Percentiles rank a stretch among this genome's conserved stretches.
Conservation (phyloP, 2,113 vertebrate species). For the Setophaga coronata region DNA sequence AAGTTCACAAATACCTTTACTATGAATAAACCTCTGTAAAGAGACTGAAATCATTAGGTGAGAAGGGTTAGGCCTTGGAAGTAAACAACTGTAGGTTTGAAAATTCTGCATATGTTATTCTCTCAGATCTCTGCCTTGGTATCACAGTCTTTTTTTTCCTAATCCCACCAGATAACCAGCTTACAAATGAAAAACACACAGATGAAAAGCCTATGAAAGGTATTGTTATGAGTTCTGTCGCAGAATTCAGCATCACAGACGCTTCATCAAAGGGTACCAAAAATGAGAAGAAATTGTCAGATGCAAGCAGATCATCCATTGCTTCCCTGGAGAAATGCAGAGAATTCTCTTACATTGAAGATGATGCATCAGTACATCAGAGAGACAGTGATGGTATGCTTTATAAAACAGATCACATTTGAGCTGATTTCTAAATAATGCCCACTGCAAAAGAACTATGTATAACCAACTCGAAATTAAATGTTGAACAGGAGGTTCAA, state of each 20-base stretch:
- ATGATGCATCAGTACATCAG: slow-evolving; percentile 71
- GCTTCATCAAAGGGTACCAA: slow-evolving; percentile 74
- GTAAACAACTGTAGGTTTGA: background rate
- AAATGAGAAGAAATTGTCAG: slow-evolving; percentile 75
- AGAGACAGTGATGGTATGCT: slow-evolving; percentile 79
- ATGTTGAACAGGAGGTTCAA: slow-evolving; percentile 43
- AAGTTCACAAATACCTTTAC: background rate
- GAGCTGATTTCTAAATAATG: slow-evolving; percentile 63
- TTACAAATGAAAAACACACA: slow-evolving; percentile 72
- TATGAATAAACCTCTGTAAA: background rate
- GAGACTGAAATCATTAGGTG: background rate
- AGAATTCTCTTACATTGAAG: slow-evolving; percentile 78
- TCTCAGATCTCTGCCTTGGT: slow-evolving; percentile 10
- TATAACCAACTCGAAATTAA: slow-evolving; percentile 44
- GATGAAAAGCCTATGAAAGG: slow-evolving; percentile 76
- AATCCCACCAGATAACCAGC: slow-evolving; percentile 73
- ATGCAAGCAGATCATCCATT: slow-evolving; percentile 70
- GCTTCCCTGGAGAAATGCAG: slow-evolving; percentile 79
- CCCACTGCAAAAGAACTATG: slow-evolving; percentile 32
- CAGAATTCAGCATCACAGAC: slow-evolving; percentile 76
- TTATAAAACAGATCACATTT: slow-evolving; percentile 40
- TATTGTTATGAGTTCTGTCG: slow-evolving; percentile 72
- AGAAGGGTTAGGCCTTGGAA: background rate
- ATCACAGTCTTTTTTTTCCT: background rate
- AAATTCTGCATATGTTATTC: slow-evolving; percentile 39